Percentiles rank a stretch among this genome's conserved stretches.
These are phyloP conservation scores for Platygyra sinensis DNA, from an alignment of 64 coral and sea anemone genomes.

Conservation along the genomic window DNA sequence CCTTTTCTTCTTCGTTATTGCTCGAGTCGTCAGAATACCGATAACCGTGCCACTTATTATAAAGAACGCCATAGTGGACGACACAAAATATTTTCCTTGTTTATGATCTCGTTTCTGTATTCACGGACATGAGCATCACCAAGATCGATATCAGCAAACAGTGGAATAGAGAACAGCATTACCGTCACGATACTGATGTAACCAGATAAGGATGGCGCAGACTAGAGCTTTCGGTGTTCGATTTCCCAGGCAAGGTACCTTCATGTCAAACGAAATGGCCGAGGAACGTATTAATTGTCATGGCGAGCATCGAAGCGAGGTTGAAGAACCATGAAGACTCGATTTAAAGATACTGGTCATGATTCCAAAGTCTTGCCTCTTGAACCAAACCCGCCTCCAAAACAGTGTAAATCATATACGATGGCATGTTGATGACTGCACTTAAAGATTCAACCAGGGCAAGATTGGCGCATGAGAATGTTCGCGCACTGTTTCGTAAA, in stretches of 20 bases:
- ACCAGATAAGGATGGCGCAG: neutral
- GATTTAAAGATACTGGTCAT: neutral
- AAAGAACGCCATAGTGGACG: neutral
- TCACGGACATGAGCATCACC: neutral
- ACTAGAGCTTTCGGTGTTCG: neutral
- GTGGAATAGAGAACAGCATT: neutral
- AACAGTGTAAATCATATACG: neutral
- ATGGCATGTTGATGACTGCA: neutral
- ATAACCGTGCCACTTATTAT: neutral
- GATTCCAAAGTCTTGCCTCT: neutral
- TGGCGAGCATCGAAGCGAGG: conserved; percentile 6
- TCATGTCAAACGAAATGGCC: neutral
- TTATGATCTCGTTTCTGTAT: neutral
- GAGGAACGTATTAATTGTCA: neutral
- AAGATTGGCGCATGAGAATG: neutral
- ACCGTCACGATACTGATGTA: neutral
- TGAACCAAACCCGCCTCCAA: neutral
- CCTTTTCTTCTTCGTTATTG: neutral
- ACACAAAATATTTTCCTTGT: neutral
- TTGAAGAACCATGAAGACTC: neutral
- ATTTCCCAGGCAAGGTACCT: neutral
- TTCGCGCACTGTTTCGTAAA: conserved; percentile 4
- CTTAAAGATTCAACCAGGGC: neutral
- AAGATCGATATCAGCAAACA: neutral
- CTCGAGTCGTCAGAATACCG: neutral